These are phyloP conservation scores for Prunella himalayana DNA, from an alignment of 2,113 vertebrate species.

Conservation along the genomic window DNA sequence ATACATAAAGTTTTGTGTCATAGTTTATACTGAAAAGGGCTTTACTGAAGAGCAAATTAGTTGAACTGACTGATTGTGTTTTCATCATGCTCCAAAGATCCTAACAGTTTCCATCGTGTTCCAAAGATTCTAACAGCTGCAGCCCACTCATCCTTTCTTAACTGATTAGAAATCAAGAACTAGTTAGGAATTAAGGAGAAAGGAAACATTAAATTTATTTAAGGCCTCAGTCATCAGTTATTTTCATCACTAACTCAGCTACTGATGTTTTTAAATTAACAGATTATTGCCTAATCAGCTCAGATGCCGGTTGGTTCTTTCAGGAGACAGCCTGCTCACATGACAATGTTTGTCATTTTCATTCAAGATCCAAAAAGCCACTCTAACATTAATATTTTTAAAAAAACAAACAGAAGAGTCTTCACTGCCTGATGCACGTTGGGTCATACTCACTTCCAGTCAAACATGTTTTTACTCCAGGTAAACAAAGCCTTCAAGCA, in stretches of 20 bases:
- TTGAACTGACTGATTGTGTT: neutral
- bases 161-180: neutral
- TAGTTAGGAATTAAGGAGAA: neutral
- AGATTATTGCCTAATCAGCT: neutral
- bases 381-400: accelerated
- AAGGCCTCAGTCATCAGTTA: neutral
- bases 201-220: neutral
- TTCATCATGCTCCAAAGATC: neutral
- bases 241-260: neutral
- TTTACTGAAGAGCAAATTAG: neutral
- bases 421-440: neutral
- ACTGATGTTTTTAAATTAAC: neutral
- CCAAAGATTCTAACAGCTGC: neutral
- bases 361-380: neutral
- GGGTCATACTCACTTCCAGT: neutral
- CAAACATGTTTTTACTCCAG: neutral
- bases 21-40: neutral
- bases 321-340: neutral
- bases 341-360: neutral
- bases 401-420: neutral
- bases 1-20: neutral
- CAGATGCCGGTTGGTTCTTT: neutral
- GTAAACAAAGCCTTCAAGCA: neutral
- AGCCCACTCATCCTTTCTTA: neutral
- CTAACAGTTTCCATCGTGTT: neutral